phyloP scores from a whole-genome alignment of 2,888 invertebrate genomes.

The Mythimna vitellina region DNA sequence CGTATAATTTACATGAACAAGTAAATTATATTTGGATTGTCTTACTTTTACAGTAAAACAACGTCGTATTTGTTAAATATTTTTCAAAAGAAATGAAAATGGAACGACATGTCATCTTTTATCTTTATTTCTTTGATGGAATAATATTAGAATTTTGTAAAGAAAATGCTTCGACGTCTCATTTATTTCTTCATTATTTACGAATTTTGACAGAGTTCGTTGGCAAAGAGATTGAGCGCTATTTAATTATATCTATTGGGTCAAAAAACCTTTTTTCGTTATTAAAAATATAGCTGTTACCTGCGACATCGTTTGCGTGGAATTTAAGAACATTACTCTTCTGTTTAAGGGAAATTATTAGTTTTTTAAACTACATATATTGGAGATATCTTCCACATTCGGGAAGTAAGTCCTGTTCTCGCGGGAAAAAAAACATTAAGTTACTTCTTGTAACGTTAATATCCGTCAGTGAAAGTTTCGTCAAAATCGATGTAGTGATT shows the following conservation, averaged over 20 bases:
- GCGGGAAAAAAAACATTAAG: too few relatives aligned
- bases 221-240: background rate
- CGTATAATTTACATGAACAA: constrained; percentile 30
- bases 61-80: background rate
- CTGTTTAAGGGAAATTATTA: background rate
- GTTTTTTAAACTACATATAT: too few relatives aligned
- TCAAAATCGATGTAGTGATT: too few relatives aligned
- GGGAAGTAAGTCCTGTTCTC: too few relatives aligned
- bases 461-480: too few relatives aligned
- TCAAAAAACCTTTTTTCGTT: constrained; percentile 91
- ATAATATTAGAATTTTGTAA: background rate
- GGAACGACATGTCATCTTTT: constrained; percentile 1
- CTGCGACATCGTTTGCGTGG: too few relatives aligned
- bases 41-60: constrained; percentile 26
- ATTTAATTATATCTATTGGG: too few relatives aligned
- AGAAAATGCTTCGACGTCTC: constrained; percentile 9
- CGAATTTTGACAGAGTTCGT: constrained; percentile 1
- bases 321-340: background rate
- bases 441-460: too few relatives aligned
- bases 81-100: constrained; percentile 21
- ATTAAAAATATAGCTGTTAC: background rate
- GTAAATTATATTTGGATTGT: constrained; percentile 31
- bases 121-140: constrained; percentile 18
- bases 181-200: constrained; percentile 5
- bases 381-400: too few relatives aligned